Base-by-base conservation (phyloP, 2,888 invertebrate species). In the Agrypnus murinus region DNA sequence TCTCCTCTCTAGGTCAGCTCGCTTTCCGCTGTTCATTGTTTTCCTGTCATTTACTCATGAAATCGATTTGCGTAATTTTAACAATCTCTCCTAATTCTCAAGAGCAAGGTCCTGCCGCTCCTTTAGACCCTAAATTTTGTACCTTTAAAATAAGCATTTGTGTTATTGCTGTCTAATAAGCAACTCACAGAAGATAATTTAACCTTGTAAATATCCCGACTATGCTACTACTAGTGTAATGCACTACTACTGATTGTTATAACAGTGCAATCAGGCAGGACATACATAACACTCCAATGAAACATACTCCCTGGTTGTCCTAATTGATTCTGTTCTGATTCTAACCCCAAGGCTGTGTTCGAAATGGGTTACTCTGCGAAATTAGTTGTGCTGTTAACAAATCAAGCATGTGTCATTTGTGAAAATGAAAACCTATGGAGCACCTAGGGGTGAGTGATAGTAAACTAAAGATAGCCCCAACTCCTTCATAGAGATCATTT, bases 1-100 rank as follows among this genome's bases (percentile, higher is more conserved):
- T 75, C 78, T 81, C 80, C 81, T 82, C 82, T 83, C 83, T 83
- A 83, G 83, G 83, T 83, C 83, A 83, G 76, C 77, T 77, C 74
- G 78, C 76, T 78, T 79, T 80, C 75, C 77, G 78, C 68, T 60
- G 59, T 50, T 71, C 78, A 80, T 81, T 81, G 80, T 82, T 79
- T 80, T 75, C 72, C 70, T 69, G 72, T 76, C 75, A 74, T 75
- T 74, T 77, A 67, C 71, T 73, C 72, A 71, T 64, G 72, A 60
- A 73, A 64, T 63, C 31, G 74, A 74, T 74, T 74, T 75, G 74
- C 72, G 74, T 74, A 71, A 73, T 66, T 45, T 14, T 32, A 32
- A 62, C 72, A 74, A 70, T 71, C 67, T 65, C 69, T 65, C 65
- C 62, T 19, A 71, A 70, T 67, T 71, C 60, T 71, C 74, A 75